A percentile compares a stretch with the other conserved stretches of the same genome.
phyloP scores from a whole-genome alignment of 92 coral and sea anemone species.

The Epizoanthus ramosus region DNA sequence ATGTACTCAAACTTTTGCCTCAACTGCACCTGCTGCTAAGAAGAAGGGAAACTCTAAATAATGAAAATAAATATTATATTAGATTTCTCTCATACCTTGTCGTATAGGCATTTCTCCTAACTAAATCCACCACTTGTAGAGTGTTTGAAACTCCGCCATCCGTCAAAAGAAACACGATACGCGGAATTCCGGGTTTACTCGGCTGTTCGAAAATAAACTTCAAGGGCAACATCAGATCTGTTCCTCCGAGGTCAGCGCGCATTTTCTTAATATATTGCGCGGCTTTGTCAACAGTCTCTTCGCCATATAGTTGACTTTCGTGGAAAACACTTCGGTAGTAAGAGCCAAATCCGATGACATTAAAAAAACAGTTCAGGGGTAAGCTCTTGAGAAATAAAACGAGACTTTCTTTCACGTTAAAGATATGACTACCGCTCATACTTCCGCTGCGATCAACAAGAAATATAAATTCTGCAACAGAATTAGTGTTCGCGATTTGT shows the following conservation, averaged over 20 bases:
- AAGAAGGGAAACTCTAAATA: background rate
- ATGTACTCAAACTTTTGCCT: background rate
- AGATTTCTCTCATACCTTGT: constrained; percentile 74
- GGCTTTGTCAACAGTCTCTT: constrained; percentile 73
- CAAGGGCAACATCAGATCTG: constrained; percentile 84
- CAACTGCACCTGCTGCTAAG: constrained; percentile 4
- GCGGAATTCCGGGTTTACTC: constrained; percentile 68
- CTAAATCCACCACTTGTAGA: constrained; percentile 78
- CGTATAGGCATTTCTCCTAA: constrained; percentile 75
- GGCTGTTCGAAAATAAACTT: constrained; percentile 90
- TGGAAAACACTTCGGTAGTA: constrained; percentile 89
- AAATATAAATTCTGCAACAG: constrained; percentile 75
- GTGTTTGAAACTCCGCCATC: constrained; percentile 94
- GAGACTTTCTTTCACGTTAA: constrained; percentile 86
- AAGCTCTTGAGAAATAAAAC: constrained; percentile 86
- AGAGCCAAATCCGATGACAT: constrained; percentile 90
- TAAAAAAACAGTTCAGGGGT: constrained; percentile 79
- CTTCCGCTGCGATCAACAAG: constrained; percentile 98
- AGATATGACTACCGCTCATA: constrained; percentile 97
- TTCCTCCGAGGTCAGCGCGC: constrained; percentile 93
- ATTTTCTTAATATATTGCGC: constrained; percentile 80
- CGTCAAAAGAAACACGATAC: constrained; percentile 81
- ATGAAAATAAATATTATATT: constrained; percentile 16
- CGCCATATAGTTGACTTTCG: constrained; percentile 73
- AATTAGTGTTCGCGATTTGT: constrained; percentile 53